Percentiles rank a stretch among this genome's conserved stretches.
Evolutionary conservation across 2,113 vertebrate species (phyloP).

Genomic region (Seriola quinqueradiata): DNA sequence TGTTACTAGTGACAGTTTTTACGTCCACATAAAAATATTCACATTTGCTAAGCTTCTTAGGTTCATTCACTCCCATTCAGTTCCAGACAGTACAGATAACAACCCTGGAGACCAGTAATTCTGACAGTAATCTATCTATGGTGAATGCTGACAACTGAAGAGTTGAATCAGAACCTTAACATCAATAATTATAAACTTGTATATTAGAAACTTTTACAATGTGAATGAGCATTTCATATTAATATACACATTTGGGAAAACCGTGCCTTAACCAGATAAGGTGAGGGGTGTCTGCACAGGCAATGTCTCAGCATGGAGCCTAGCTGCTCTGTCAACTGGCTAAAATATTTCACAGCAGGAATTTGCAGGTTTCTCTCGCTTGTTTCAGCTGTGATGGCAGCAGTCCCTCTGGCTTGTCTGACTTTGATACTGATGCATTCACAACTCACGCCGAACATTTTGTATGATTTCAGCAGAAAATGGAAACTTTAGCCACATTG

Average conservation of each 20-base stretch:
- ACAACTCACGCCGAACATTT: neutral
- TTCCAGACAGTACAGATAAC: neutral
- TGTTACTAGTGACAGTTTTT: neutral
- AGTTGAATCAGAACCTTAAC: too few relatives aligned
- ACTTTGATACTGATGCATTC: neutral
- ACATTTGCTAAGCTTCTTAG: neutral
- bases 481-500: neutral
- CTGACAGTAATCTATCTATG: neutral
- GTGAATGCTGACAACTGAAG: too few relatives aligned
- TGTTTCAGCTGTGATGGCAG: neutral
- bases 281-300: neutral
- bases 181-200: neutral
- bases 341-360: neutral
- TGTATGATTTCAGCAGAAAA: slow-evolving; percentile 23
- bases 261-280: too few relatives aligned
- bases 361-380: neutral
- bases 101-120: neutral
- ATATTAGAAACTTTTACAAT: neutral
- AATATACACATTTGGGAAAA: neutral
- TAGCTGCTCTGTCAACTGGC: neutral
- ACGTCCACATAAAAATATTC: neutral
- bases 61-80: neutral
- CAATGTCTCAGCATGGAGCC: neutral
- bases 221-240: neutral
- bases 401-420: neutral